These are phyloP conservation scores for Trichonephila clavipes DNA, from an alignment of 1,140 invertebrate species.

Conservation along the genomic window DNA sequence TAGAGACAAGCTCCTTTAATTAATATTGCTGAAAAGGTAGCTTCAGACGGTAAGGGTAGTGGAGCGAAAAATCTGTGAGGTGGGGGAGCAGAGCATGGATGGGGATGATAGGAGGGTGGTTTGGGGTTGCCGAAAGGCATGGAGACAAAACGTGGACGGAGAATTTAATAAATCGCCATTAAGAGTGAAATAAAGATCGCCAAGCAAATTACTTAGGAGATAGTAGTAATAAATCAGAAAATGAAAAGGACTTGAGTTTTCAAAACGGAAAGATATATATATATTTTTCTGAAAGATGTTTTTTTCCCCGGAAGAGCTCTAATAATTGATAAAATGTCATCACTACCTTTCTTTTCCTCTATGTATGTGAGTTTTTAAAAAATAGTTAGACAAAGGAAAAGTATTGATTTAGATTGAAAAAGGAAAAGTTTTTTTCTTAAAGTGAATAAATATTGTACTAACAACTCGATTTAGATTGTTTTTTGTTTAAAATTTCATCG, in stretches of 20 bases:
- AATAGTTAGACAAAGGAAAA: too few relatives aligned
- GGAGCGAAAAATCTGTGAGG: neutral
- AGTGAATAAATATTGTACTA: too few relatives aligned
- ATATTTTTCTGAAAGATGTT: neutral
- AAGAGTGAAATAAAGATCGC: slow-evolving; percentile 36
- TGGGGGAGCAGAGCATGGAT: neutral
- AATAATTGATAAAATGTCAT: too few relatives aligned
- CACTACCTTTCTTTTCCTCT: too few relatives aligned
- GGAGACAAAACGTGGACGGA: slow-evolving; percentile 17
- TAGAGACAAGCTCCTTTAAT: slow-evolving; percentile 63
- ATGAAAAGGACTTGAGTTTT: neutral
- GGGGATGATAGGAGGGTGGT: neutral
- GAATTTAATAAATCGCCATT: slow-evolving; percentile 68
- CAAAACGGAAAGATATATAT: neutral
- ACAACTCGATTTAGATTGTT: too few relatives aligned
- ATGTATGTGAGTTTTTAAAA: too few relatives aligned
- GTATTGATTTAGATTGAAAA: too few relatives aligned
- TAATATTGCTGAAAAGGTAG: slow-evolving; percentile 69
- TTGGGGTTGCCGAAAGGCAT: slow-evolving; percentile 4
- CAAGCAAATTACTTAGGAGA: neutral
- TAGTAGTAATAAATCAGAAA: neutral
- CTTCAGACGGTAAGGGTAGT: slow-evolving; percentile 12
- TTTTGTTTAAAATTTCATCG: too few relatives aligned
- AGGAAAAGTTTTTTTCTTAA: too few relatives aligned
- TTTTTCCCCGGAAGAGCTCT: too few relatives aligned